Base-by-base conservation (phyloP, 2,113 vertebrate genomes). In the Periophthalmodon schlosseri region DNA sequence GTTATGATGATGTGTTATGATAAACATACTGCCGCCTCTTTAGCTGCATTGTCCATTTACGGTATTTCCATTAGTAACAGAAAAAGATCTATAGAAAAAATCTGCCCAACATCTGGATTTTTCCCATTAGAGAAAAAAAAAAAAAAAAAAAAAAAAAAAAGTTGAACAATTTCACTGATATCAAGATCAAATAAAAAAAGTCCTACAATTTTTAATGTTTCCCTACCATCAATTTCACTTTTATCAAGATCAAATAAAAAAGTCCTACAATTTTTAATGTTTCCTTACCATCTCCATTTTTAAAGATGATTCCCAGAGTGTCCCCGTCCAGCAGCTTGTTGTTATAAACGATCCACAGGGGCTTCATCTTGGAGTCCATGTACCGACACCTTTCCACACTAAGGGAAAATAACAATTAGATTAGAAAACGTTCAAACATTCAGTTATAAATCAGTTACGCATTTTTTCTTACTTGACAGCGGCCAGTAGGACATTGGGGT, bases 281-380 rank as follows among this genome's bases (percentile, higher is more conserved):
- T 10, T 60, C 69, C 96, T 88, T 88, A 99, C 98, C 98, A 1
- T 99, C 98, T 70, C 98, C 98, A 5, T 99, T 99, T 93, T 99
- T 99, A 89, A 98, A 99, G 91, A 99, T 99, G 88, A 99, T 96
- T 44, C 96, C 97, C 65, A 97, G 93, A 0, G 92, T 94, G 85
- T 99, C 96, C 68, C 96, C 96, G 50, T 92, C 93, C 86, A 97
- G 93, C 79, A 96, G 95, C 88, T 96, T 96, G 88, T 96, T 99
- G 86, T 95, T 96, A 88, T 99, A 99, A 8, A 99, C 96, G 44
- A 99, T 95, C 97, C 98, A 99, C 4, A 99, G 92, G 13, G 98
- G 98, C 85, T 99, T 99, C 98, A 99, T 99, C 91, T 99, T 99
- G 18, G 98, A 99, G 93, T 99, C 97, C 98, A 99, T 99, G 24